These are phyloP conservation scores for Drosophila acutilabella DNA, from an alignment of 2,888 invertebrate genomes.

Conservation along the genomic window DNA sequence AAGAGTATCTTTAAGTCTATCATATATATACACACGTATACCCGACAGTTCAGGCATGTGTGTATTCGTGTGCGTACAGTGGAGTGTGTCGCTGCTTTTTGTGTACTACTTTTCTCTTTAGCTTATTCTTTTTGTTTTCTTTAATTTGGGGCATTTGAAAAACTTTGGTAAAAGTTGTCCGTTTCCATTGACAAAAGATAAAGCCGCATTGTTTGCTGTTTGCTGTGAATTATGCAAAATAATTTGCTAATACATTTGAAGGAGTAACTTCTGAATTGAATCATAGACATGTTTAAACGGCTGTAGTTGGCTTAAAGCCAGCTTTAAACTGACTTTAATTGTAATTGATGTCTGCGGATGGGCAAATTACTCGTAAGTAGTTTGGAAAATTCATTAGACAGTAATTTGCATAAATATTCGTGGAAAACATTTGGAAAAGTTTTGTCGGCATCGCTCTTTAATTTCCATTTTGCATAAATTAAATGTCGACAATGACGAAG, in stretches of 20 bases:
- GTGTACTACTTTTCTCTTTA: slow-evolving; percentile 39
- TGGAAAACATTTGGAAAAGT: slow-evolving; percentile 51
- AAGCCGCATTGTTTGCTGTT: slow-evolving; percentile 60
- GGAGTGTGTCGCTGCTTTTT: slow-evolving; percentile 38
- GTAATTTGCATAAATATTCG: slow-evolving; percentile 70
- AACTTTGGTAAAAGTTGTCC: slow-evolving; percentile 61
- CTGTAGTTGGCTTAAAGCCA: slow-evolving; percentile 19
- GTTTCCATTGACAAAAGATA: slow-evolving; percentile 58
- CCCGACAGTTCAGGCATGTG: slow-evolving; percentile 60
- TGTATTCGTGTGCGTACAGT: slow-evolving; percentile 34
- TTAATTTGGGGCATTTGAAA: slow-evolving; percentile 28
- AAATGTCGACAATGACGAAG: slow-evolving; percentile 70
- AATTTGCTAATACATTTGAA: slow-evolving; percentile 45
- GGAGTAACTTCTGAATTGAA: slow-evolving; percentile 3
- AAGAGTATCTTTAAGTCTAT: slow-evolving; percentile 25
- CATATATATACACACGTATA: slow-evolving; percentile 48
- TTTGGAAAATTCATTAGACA: slow-evolving; percentile 68
- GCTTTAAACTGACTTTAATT: slow-evolving; percentile 53
- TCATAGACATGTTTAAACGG: slow-evolving; percentile 1
- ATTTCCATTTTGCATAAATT: slow-evolving; percentile 81
- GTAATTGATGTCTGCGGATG: slow-evolving; percentile 54
- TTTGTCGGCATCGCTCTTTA: slow-evolving; percentile 61
- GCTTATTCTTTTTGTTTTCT: slow-evolving; percentile 53
- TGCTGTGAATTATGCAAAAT: slow-evolving; percentile 61
- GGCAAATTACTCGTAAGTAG: slow-evolving; percentile 71